A percentile compares a stretch with the other conserved stretches of the same genome.
Evolutionary conservation across 2,113 vertebrate species (phyloP).

Genomic region (Scophthalmus maximus): DNA sequence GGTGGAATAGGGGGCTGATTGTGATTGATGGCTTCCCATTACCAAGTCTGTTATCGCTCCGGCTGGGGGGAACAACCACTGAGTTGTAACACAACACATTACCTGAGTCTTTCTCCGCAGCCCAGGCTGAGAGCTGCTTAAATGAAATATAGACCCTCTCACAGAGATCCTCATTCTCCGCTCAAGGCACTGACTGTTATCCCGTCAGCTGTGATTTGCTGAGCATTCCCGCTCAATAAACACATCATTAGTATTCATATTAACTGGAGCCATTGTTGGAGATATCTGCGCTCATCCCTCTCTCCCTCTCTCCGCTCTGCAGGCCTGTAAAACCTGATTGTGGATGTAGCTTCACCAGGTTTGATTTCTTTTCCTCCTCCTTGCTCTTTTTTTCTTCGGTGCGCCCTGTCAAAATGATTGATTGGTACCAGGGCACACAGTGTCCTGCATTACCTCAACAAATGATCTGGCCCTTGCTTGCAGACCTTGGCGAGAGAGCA

Average conservation of each 20-base stretch:
- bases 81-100: constrained; percentile 98
- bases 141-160: constrained; percentile 96
- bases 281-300: constrained; percentile 58
- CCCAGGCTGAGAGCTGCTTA: constrained; percentile 81
- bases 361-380: constrained; percentile 9
- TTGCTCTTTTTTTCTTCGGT: constrained; percentile 28
- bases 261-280: constrained; percentile 82
- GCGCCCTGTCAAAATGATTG: constrained; percentile 95
- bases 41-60: constrained; percentile 92
- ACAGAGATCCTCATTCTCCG: constrained; percentile 91
- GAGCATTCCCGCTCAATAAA: constrained; percentile 89
- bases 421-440: constrained; percentile 88
- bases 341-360: constrained; percentile 29
- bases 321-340: constrained; percentile 27
- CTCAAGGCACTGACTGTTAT: constrained; percentile 84
- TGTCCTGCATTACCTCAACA: constrained; percentile 97
- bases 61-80: constrained; percentile 92
- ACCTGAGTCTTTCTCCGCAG: constrained; percentile 84
- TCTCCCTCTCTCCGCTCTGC: constrained; percentile 14
- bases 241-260: constrained; percentile 93
- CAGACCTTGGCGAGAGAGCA: constrained; percentile 99
- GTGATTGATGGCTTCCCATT: constrained; percentile 98
- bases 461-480: constrained; percentile 97
- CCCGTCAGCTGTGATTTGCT: constrained; percentile 90
- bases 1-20: constrained; percentile 91